Evolutionary conservation across 2,888 invertebrate species (phyloP).

Genomic region (Pollenia labialis): DNA sequence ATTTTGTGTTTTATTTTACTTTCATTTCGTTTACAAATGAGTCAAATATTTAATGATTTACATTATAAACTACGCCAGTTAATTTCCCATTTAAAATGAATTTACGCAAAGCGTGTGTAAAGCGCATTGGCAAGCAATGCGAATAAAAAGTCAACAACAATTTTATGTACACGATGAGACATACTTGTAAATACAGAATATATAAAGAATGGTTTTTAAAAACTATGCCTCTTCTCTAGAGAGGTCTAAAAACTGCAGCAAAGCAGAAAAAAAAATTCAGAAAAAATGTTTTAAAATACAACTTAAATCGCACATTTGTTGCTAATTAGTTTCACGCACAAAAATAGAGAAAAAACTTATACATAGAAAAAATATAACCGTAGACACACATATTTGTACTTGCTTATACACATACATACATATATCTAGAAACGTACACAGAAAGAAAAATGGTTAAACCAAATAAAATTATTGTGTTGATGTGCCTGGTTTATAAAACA

Average conservation of each 20-base stretch:
- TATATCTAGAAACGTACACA: not conserved
- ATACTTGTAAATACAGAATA: conserved; percentile 14
- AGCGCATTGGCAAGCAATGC: not conserved
- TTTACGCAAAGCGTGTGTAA: conserved; percentile 26
- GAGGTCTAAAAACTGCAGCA: conserved; percentile 39
- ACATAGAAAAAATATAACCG: not conserved
- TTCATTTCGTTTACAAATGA: conserved; percentile 32
- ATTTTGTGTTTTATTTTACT: conserved; percentile 9
- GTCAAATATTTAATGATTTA: conserved; percentile 65
- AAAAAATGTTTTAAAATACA: conserved; percentile 36
- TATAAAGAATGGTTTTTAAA: conserved; percentile 36
- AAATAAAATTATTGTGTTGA: conserved; percentile 48
- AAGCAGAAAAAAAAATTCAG: conserved; percentile 10
- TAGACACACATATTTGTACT: not conserved
- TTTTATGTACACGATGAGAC: conserved; percentile 16
- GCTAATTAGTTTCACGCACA: conserved; percentile 74
- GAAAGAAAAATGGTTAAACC: conserved; percentile 12
- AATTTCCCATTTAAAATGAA: conserved; percentile 58
- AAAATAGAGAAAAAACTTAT: conserved; percentile 13
- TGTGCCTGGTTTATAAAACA: conserved; percentile 50
- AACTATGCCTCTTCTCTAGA: conserved; percentile 68
- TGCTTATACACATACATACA: not conserved
- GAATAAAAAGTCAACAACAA: conserved; percentile 56
- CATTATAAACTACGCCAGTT: conserved; percentile 59
- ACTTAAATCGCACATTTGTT: conserved; percentile 70